Evolutionary conservation across 2,797 vertebrate species (phyloP), one percentile per base, ranked within the genome.

Genomic region (Neosilurus mollespiculum): DNA sequence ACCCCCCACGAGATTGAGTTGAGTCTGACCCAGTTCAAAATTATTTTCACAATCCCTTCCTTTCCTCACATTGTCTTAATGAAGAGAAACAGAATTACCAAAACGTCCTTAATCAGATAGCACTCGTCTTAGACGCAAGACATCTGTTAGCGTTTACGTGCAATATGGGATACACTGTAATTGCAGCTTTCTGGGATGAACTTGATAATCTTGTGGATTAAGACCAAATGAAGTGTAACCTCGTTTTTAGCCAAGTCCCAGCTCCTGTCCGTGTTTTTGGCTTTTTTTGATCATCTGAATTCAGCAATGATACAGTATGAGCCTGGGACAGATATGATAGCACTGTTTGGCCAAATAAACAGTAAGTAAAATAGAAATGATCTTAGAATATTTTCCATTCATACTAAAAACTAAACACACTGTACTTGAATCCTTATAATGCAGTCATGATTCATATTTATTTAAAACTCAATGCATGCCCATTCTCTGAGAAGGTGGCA

Each of bases 121-220:
- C 94, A 94, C 93, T 93, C 88, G 91, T 95, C 91, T 95, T 93
- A 95, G 95, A 95, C 87, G 11, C 85, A 59, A 87, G 93, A 93
- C 96, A 96, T 95, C 95, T 96, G 95, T 92, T 94, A 93, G 92
- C 91, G 92, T 95, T 94, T 93, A 89, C 83, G 81, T 6, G 62
- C 22, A 77, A 88, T 92, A 88, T 90, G 86, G 80, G 89, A 91
- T 86, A 87, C 89, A 75, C 73, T 90, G 91, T 93, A 91, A 93
- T 94, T 92, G 93, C 88, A 91, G 91, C n/a, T 71, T 73, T 89
- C 81, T 86, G 91, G 90, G 90, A 88, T 89, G 89, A 92, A 92
- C 89, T 87, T 87, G 90, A 92, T 88, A 91, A 89, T 91, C 53
- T 83, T 83, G 51, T 9, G 92, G 94, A 96, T 96, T 94, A 95